Evolutionary conservation across 2,113 vertebrate genomes (phyloP).

Genomic region (Salvator merianae): DNA sequence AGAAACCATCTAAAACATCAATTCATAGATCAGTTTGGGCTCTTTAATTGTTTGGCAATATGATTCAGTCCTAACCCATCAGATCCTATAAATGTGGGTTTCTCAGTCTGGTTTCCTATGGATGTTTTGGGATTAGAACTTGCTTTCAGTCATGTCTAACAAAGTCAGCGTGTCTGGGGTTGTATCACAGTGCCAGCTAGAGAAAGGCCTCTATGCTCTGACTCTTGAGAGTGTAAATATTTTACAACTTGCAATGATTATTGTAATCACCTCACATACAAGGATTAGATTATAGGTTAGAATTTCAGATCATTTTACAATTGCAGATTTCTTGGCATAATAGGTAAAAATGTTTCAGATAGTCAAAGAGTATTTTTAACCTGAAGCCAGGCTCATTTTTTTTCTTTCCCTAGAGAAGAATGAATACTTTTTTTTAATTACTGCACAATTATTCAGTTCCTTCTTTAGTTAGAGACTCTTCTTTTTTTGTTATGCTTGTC

Average conservation of each 20-base stretch:
- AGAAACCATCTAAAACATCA: too few relatives aligned
- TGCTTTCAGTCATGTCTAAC: too few relatives aligned
- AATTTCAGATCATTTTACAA: constrained; percentile 51
- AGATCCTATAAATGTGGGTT: too few relatives aligned
- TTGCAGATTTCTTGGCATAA: constrained; percentile 56
- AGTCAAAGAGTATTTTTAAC: constrained; percentile 69
- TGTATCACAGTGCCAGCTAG: too few relatives aligned
- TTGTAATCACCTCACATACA: neutral
- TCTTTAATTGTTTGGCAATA: too few relatives aligned
- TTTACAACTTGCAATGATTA: neutral
- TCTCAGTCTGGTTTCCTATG: too few relatives aligned
- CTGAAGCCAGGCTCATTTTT: constrained; percentile 28
- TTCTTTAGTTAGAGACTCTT: constrained; percentile 58
- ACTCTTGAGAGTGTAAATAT: neutral
- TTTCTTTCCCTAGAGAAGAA: constrained; percentile 49
- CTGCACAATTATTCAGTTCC: constrained; percentile 66
- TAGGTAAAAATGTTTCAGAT: constrained; percentile 57
- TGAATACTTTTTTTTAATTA: constrained; percentile 66
- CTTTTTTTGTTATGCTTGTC: constrained; percentile 46
- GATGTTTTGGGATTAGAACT: too few relatives aligned
- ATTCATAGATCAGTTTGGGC: too few relatives aligned
- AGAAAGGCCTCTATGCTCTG: neutral
- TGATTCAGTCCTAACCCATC: too few relatives aligned
- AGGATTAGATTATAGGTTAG: neutral
- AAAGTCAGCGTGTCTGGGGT: too few relatives aligned